Percentiles rank a stretch among this genome's conserved stretches.
Evolutionary conservation across 1,140 invertebrate genomes (phyloP).

Genomic region (Delia radicum): DNA sequence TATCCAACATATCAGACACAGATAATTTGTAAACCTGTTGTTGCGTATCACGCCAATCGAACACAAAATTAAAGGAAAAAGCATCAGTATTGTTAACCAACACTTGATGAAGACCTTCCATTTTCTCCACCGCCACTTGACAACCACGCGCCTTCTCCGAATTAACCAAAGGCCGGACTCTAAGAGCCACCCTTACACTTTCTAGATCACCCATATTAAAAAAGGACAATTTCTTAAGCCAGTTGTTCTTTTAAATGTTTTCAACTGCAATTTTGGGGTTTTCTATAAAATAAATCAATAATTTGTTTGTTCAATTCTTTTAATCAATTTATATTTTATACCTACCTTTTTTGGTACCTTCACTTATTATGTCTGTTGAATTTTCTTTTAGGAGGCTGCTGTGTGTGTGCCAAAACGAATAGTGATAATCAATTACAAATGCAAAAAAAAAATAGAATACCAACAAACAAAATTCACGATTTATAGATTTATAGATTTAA

Average conservation of each 20-base stretch:
- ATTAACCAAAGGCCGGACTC: constrained; percentile 75
- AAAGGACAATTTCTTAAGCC: not conserved
- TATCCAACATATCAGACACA: constrained; percentile 72
- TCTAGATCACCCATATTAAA: constrained; percentile 28
- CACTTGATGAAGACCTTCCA: constrained; percentile 67
- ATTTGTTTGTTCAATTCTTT: not conserved
- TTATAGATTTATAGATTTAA: not conserved
- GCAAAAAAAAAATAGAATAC: not conserved
- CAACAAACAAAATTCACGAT: not conserved
- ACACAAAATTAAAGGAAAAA: constrained; percentile 81
- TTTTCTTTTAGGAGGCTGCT: not conserved
- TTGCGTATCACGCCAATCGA: constrained; percentile 69
- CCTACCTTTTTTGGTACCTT: too few relatives aligned
- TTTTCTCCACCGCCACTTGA: constrained; percentile 65
- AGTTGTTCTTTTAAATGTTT: not conserved
- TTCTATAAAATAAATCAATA: not conserved
- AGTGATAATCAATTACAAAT: not conserved
- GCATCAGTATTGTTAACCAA: constrained; percentile 66
- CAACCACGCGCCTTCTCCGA: constrained; percentile 71
- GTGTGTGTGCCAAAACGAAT: not conserved
- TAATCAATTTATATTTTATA: not conserved
- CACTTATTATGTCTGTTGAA: not conserved
- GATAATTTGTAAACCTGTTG: constrained; percentile 75
- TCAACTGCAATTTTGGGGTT: not conserved
- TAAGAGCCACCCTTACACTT: constrained; percentile 67